Percentiles rank a stretch among this genome's conserved stretches.
These are phyloP conservation scores for Geopemphigus sp. DNA, from an alignment of 1,140 invertebrate species.

Conservation along the genomic window DNA sequence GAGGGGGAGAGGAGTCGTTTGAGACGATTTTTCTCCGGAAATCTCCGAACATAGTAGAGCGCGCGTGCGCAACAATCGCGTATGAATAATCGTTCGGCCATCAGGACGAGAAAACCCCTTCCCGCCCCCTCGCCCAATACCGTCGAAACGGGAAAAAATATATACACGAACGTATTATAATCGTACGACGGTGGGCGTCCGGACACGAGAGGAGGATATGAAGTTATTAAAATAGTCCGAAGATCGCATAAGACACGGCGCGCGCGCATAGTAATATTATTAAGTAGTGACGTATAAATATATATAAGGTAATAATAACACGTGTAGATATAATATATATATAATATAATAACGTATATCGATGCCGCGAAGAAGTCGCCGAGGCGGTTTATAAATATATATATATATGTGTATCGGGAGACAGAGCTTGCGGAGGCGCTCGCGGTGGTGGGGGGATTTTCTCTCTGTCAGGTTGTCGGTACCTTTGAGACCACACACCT, in stretches of 20 bases:
- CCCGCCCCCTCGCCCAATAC: conserved; percentile 2
- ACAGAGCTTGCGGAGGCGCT: conserved; percentile 4
- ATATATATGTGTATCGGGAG: not conserved
- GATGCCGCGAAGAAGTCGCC: conserved; percentile 13
- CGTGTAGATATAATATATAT: not conserved
- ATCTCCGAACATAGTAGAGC: conserved; percentile 2
- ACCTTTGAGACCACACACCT: conserved; percentile 50
- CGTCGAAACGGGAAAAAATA: too few relatives aligned
- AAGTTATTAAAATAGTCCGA: conserved; percentile 35
- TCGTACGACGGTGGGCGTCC: conserved; percentile 18
- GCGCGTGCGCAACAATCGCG: not conserved
- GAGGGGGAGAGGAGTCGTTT: not conserved
- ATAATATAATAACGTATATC: not conserved
- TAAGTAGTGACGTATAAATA: not conserved
- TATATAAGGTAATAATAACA: conserved; percentile 3
- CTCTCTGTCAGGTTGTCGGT: conserved; percentile 40
- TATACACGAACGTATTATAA: not conserved
- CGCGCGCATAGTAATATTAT: not conserved
- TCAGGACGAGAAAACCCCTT: too few relatives aligned
- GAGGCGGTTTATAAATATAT: not conserved
- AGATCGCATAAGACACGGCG: not conserved
- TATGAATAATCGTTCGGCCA: too few relatives aligned
- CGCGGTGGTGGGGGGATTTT: conserved; percentile 16
- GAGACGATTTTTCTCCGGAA: not conserved
- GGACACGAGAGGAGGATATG: conserved; percentile 14